Conservation (phyloP, 2,888 invertebrate species). For the Lampropteryx suffumata region DNA sequence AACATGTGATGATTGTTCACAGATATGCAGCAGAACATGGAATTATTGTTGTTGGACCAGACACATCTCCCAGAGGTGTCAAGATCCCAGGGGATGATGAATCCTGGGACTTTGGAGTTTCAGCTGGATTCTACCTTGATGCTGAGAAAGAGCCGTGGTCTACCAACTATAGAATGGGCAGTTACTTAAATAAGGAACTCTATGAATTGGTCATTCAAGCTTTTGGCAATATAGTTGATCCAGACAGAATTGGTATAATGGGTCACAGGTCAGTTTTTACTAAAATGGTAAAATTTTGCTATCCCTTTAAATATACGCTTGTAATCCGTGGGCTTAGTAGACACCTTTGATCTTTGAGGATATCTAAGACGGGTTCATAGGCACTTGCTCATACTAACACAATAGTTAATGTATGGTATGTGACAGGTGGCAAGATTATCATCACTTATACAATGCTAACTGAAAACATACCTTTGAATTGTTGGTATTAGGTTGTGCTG, state of each 20-base stretch:
- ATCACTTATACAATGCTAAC: too few relatives aligned
- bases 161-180: slow-evolving; percentile 96
- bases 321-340: too few relatives aligned
- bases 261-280: slow-evolving; percentile 86
- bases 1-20: background rate
- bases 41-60: slow-evolving; percentile 95
- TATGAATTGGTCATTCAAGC: slow-evolving; percentile 88
- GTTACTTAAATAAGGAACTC: slow-evolving; percentile 95
- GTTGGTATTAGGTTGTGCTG: too few relatives aligned
- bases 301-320: too few relatives aligned
- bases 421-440: too few relatives aligned
- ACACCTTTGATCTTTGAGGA: too few relatives aligned
- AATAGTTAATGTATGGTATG: too few relatives aligned
- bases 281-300: too few relatives aligned
- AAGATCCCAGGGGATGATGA: slow-evolving; percentile 96
- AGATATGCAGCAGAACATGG: slow-evolving; percentile 92
- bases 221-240: slow-evolving; percentile 82
- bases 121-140: slow-evolving; percentile 98
- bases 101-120: slow-evolving; percentile 96
- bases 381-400: too few relatives aligned
- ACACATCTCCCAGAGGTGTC: slow-evolving; percentile 96
- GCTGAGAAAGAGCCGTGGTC: slow-evolving; percentile 96
- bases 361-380: too few relatives aligned
- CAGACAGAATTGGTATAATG: slow-evolving; percentile 88
- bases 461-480: too few relatives aligned